phyloP scores from a whole-genome alignment of 2,797 vertebrate species.

The Protosalanx chinensis region DNA sequence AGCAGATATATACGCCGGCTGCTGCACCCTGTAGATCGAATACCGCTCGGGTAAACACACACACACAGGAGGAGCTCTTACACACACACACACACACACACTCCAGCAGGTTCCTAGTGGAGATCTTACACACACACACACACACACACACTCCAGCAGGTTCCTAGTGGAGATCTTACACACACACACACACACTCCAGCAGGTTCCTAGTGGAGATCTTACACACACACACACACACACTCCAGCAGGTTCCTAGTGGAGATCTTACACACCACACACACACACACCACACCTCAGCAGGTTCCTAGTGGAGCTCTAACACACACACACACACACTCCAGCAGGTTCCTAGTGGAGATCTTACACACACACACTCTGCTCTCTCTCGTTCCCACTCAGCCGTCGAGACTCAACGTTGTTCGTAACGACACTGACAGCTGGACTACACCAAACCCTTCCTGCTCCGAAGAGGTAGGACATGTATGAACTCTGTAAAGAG shows the following conservation, averaged over 20 bases:
- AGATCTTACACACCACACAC: background rate
- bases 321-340: too few relatives aligned
- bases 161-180: background rate
- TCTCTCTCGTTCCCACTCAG: conserved; percentile 74
- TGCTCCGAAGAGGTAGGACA: conserved; percentile 90
- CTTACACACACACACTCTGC: conserved; percentile 9
- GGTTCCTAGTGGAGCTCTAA: background rate
- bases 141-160: too few relatives aligned
- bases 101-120: background rate
- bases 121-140: background rate
- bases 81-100: background rate
- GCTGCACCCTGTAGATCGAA: conserved; percentile 98
- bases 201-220: background rate
- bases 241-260: too few relatives aligned
- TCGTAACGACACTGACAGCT: conserved; percentile 96
- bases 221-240: conserved; percentile 38
- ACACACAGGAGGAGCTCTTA: conserved; percentile 14
- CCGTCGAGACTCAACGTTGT: conserved; percentile 96
- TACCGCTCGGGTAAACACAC: conserved; percentile 88
- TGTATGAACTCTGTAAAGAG: too few relatives aligned
- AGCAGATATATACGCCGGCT: conserved; percentile 96
- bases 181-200: background rate
- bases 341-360: background rate
- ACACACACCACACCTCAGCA: conserved; percentile 1
- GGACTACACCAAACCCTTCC: conserved; percentile 98